A percentile compares a stretch with the other conserved stretches of the same genome.
Evolutionary conservation across 53 echinoderm and acorn worm genomes (phyloP).

Genomic region (Paracentrotus lividus): DNA sequence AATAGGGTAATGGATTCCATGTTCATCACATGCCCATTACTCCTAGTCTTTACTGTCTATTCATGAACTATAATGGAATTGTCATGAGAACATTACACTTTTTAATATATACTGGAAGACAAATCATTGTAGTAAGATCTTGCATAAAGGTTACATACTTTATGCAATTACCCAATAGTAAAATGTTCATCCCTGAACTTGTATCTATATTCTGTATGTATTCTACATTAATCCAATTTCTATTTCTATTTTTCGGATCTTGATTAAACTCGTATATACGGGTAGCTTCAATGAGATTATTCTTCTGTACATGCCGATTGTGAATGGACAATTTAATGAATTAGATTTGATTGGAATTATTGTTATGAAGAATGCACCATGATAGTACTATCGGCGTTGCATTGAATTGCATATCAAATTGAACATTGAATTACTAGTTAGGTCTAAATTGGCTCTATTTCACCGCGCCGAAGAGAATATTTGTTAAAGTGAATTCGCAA

Average conservation of each 20-base stretch:
- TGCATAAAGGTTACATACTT: too few species aligned
- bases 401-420: background rate
- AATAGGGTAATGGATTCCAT: too few species aligned
- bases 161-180: too few species aligned
- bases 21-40: too few species aligned
- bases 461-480: background rate
- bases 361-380: background rate
- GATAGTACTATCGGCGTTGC: background rate
- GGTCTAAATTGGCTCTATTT: background rate
- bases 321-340: conserved; percentile 19
- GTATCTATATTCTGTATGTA: background rate
- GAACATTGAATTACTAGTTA: background rate
- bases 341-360: conserved; percentile 24
- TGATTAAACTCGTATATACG: conserved; percentile 5
- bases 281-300: conserved; percentile 20
- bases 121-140: too few species aligned
- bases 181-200: background rate
- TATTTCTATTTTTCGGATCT: background rate
- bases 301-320: conserved; percentile 29
- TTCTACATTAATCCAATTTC: conserved; percentile 13
- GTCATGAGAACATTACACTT: too few species aligned
- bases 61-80: too few species aligned
- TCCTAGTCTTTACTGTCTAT: too few species aligned
- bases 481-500: background rate
- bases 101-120: too few species aligned